A percentile compares a stretch with the other conserved stretches of the same genome.
Conservation (phyloP, 2,888 invertebrate genomes). For the Phyllotreta striolata region DNA sequence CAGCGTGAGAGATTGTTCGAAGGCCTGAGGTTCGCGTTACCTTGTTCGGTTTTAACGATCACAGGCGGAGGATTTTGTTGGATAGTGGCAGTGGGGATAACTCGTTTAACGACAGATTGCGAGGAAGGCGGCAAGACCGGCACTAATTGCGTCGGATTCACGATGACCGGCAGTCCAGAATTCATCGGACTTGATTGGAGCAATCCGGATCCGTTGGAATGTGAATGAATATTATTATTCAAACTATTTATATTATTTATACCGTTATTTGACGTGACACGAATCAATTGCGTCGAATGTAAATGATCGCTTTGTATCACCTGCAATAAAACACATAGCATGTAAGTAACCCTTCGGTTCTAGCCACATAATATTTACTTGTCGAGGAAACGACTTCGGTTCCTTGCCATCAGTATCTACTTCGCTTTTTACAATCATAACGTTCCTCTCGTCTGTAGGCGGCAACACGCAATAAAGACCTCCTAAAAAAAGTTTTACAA, state of each 20-base stretch:
- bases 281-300: conserved; percentile 51
- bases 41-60: conserved; percentile 57
- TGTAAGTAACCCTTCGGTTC: background rate
- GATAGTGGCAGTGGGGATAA: conserved; percentile 49
- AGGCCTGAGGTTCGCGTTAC: conserved; percentile 37
- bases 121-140: conserved; percentile 70
- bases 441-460: conserved; percentile 67
- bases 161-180: conserved; percentile 72
- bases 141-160: conserved; percentile 81
- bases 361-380: conserved; percentile 44
- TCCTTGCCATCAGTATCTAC: conserved; percentile 59
- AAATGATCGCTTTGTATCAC: conserved; percentile 57
- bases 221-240: conserved; percentile 41
- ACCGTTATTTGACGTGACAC: conserved; percentile 48
- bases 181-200: conserved; percentile 60
- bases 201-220: conserved; percentile 50
- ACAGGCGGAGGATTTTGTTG: conserved; percentile 53
- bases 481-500: conserved; percentile 49
- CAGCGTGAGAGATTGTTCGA: conserved; percentile 7
- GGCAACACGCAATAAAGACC: conserved; percentile 59
- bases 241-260: conserved; percentile 50
- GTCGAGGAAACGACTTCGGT: conserved; percentile 54
- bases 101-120: conserved; percentile 58
- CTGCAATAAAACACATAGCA: conserved; percentile 37
- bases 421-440: conserved; percentile 72